A percentile compares a stretch with the other conserved stretches of the same genome.
Evolutionary conservation across 2,113 vertebrate genomes (phyloP).

Genomic region (Entomyzon cyanotis): DNA sequence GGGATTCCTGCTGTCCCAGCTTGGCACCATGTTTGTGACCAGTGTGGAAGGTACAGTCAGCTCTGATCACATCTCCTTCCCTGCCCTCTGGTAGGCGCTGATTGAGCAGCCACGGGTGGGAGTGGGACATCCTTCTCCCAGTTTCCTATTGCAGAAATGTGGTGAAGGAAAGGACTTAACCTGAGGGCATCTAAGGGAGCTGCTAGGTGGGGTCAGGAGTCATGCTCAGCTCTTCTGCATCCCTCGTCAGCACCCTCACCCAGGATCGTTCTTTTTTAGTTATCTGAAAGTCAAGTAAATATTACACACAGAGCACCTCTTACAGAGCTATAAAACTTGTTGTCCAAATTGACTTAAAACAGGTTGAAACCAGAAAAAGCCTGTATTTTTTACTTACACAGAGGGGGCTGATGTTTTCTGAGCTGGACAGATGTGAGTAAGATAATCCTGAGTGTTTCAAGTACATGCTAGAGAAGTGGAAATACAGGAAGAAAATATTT

Average conservation of each 20-base stretch:
- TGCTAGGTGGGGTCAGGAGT: not conserved
- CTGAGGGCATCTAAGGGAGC: not conserved
- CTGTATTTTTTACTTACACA: conserved; percentile 33
- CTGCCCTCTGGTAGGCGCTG: not conserved
- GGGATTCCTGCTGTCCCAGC: not conserved
- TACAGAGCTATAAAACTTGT: conserved; percentile 49
- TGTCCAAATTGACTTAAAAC: conserved; percentile 52
- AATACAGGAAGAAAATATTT: conserved; percentile 18
- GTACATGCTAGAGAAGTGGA: not conserved
- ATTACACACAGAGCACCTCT: conserved; percentile 37
- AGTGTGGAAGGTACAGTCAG: not conserved
- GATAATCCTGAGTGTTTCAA: conserved; percentile 22
- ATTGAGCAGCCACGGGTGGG: not conserved
- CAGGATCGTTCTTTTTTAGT: not conserved
- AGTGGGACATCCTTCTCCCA: not conserved
- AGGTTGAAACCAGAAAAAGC: conserved; percentile 57
- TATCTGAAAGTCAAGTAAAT: conserved; percentile 57
- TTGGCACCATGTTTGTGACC: rapidly evolving
- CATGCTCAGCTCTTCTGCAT: not conserved
- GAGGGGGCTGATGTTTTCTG: conserved; percentile 3
- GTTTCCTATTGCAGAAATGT: not conserved
- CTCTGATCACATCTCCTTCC: not conserved
- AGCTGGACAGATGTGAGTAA: conserved; percentile 8
- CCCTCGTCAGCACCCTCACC: not conserved
- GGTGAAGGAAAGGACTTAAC: not conserved